These are phyloP conservation scores for Muscidifurax raptorellus DNA, from an alignment of 1,140 invertebrate species.

Conservation along the genomic window DNA sequence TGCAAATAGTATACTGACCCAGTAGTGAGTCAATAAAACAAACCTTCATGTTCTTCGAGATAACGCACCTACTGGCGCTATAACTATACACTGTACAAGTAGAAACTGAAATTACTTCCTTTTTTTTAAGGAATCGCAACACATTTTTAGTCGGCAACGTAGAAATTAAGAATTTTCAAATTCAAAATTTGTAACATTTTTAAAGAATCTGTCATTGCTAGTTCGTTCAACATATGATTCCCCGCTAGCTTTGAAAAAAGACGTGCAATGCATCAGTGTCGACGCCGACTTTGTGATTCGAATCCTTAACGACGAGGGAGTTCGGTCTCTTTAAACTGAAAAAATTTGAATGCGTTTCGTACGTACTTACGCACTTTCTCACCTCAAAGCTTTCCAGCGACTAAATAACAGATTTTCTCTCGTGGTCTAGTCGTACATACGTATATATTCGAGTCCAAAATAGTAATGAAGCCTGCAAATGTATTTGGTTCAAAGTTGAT, in stretches of 20 bases:
- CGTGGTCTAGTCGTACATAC: not conserved
- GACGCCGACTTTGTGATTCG: not conserved
- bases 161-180: not conserved
- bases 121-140: not conserved
- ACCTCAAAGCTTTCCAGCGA: constrained; percentile 24
- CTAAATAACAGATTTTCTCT: constrained; percentile 10
- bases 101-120: constrained; percentile 1
- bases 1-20: too few species aligned
- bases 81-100: not conserved
- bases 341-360: constrained; percentile 16
- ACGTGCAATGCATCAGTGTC: not conserved
- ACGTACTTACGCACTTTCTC: constrained; percentile 23
- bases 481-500: not conserved
- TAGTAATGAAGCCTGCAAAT: constrained; percentile 7
- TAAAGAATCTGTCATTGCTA: not conserved
- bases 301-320: not conserved
- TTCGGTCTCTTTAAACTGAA: not conserved
- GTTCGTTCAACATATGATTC: not conserved
- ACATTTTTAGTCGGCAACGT: not conserved
- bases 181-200: not conserved
- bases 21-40: constrained; percentile 18
- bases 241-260: not conserved
- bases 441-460: not conserved
- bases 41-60: constrained; percentile 9
- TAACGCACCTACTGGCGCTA: not conserved